Conservation (phyloP, 2,797 vertebrate species). For the Pipistrellus pipistrellus region DNA sequence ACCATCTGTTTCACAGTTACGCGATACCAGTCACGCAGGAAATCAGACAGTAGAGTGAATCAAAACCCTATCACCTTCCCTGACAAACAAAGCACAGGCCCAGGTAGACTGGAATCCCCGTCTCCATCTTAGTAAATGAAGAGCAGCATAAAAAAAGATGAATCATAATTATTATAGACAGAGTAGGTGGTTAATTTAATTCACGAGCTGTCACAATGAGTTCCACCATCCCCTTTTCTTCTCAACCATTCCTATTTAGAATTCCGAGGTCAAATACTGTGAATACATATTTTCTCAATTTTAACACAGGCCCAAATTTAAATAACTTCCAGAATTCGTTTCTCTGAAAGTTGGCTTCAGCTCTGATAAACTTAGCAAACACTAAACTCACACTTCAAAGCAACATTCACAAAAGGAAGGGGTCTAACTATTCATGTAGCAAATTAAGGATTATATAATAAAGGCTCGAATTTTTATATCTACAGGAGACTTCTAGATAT, state of each 20-base stretch:
- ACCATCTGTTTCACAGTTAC: slow-evolving; percentile 1
- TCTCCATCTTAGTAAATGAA: slow-evolving; percentile 51
- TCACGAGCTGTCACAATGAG: slow-evolving; percentile 22
- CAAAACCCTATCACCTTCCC: slow-evolving; percentile 44
- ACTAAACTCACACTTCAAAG: slow-evolving; percentile 25
- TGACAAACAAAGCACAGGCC: neutral
- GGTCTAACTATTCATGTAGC: neutral
- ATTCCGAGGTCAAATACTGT: slow-evolving; percentile 53
- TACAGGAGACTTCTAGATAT: neutral
- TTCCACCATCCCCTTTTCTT: neutral
- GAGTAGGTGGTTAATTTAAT: slow-evolving; percentile 53
- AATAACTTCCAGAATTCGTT: slow-evolving; percentile 37
- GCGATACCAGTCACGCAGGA: neutral
- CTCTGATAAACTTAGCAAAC: slow-evolving; percentile 31
- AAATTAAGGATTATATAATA: slow-evolving; percentile 51
- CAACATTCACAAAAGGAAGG: slow-evolving; percentile 29
- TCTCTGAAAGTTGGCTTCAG: slow-evolving; percentile 45
- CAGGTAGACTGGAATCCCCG: neutral
- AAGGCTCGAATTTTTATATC: neutral
- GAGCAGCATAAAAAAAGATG: slow-evolving; percentile 27
- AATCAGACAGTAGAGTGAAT: neutral
- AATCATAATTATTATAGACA: slow-evolving; percentile 13
- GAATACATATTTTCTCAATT: slow-evolving; percentile 27
- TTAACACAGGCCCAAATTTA: slow-evolving; percentile 53
- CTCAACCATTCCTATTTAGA: slow-evolving; percentile 27